Evolutionary conservation across 2,797 vertebrate species (phyloP), one percentile per base, ranked within the genome.

Genomic region (Scarus forsteni): DNA sequence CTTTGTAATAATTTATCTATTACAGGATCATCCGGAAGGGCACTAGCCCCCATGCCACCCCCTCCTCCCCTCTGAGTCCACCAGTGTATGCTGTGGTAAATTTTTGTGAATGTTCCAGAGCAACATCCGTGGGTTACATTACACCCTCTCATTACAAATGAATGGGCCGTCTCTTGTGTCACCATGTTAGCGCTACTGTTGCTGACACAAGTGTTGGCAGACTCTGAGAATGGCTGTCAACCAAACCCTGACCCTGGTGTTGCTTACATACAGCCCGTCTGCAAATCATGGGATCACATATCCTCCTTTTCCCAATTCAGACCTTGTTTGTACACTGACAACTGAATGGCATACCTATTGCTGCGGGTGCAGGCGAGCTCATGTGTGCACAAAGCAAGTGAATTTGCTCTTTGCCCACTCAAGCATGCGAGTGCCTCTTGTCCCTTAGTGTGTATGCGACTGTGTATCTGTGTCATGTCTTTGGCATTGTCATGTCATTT

Each of bases 81-180:
- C 9, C 60, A 35, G 43, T 71, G 74, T 19, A 49, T 11, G 40
- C 70, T 64, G 54, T 10, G 57, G 58, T 71, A 34, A 13, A 5
- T 60, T 56, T 70, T 63, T 34, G 63, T 3, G 1, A 46, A 70
- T 70, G 10, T 75, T 81, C 69, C 80, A 59, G 19, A n/a, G 45
- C 40, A 10, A 72, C 72, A 59, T 75, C 60, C 8, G 27, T 1
- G 77, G 85, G 61, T 88, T 66, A 56, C 70, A 67, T 90, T 88
- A 78, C 81, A 73, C 80, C 66, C 45, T 71, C 75, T 85, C 87
- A 89, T 88, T 80, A 79, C 67, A 79, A 88, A 92, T 83, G 69
- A 74, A 91, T 83, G 75, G 69, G 73, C 58, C 79, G 71, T 87
- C 84, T 87, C 81, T 66, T 58, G 62, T 88, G 85, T 85, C 77